Evolutionary conservation across 2,888 invertebrate genomes (phyloP), one percentile per base, ranked within the genome.

Genomic region (Bellardia pandia): DNA sequence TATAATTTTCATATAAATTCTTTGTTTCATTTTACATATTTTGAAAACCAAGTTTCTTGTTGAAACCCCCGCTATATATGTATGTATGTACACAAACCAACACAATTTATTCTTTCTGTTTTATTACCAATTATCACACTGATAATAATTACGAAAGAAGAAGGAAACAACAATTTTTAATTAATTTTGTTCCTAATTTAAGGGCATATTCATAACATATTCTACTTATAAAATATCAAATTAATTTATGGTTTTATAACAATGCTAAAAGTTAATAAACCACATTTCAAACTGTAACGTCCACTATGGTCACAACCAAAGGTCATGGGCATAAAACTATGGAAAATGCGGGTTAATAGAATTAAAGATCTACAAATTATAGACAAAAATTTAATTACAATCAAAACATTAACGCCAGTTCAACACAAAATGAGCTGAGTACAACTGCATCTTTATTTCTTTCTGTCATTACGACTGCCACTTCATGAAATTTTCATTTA

Each of bases 181-280:
- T 87, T 87, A 76, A 78, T 78, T 85, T 82, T 53, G 3, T 40
- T 69, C 30, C 30, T 62, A 69, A 75, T 78, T 87, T 82, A 56
- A 82, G 84, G 87, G 85, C 81, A 81, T 85, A 85, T 87, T 85
- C 85, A 85, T 62, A 79, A 74, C 42, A 33, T n/a, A 9, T 69
- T 33, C 11, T 45, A 7, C 9, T 62, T 62, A 74, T 37, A 64
- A 83, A 79, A 81, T 74, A 77, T 75, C 58, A 72, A 2, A 80
- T 75, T 75, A 85, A 87, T 87, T 87, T 87, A 87, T 87, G 85
- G 81, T 85, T 82, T 85, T 87, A 87, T 87, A 87, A 87, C 85
- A 87, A 87, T 85, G 69, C 62, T 16, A 37, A 53, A 69, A 45
- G n/a, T 9, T 62, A 75, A n/a, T 51, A 68, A 42, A 53, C 42